Conservation (phyloP, 1,140 invertebrate genomes). For the Halictus rubicundus region DNA sequence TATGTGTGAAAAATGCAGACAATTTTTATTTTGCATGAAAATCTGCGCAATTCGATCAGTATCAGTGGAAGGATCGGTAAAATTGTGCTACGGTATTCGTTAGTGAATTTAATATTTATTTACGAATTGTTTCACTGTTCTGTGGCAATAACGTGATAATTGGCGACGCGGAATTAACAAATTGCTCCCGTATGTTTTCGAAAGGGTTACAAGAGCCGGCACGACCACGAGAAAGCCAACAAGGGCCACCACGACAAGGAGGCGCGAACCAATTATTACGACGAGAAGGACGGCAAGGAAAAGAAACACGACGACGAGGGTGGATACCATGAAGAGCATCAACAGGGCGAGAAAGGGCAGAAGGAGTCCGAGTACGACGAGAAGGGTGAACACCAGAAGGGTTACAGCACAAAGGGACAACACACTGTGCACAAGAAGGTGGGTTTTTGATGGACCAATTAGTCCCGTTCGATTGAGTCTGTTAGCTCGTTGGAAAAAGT, state of each 20-base stretch:
- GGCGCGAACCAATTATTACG: slow-evolving; percentile 71
- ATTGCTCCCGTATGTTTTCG: slow-evolving; percentile 18
- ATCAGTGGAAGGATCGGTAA: too few species aligned
- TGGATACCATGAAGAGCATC: slow-evolving; percentile 72
- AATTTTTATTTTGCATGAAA: too few species aligned
- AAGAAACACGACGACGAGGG: slow-evolving; percentile 76
- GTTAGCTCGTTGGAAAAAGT: too few species aligned
- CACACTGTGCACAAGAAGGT: slow-evolving; percentile 80
- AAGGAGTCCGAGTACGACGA: slow-evolving; percentile 75
- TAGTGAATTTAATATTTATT: too few species aligned
- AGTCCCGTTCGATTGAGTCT: neutral
- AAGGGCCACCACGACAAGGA: slow-evolving; percentile 80
- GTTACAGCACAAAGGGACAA: slow-evolving; percentile 80
- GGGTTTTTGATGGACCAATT: neutral
- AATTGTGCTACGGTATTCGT: too few species aligned
- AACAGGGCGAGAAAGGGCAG: slow-evolving; percentile 72
- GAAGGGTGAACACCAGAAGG: slow-evolving; percentile 78
- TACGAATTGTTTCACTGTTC: neutral
- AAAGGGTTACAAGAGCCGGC: slow-evolving; percentile 74
- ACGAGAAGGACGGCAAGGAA: slow-evolving; percentile 74
- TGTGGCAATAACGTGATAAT: neutral
- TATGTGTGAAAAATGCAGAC: too few species aligned
- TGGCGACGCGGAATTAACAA: neutral
- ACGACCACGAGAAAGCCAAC: slow-evolving; percentile 75
- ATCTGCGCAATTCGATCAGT: too few species aligned